These are phyloP conservation scores for Ferrisia virgata DNA, from an alignment of 2,888 invertebrate species.

Conservation along the genomic window DNA sequence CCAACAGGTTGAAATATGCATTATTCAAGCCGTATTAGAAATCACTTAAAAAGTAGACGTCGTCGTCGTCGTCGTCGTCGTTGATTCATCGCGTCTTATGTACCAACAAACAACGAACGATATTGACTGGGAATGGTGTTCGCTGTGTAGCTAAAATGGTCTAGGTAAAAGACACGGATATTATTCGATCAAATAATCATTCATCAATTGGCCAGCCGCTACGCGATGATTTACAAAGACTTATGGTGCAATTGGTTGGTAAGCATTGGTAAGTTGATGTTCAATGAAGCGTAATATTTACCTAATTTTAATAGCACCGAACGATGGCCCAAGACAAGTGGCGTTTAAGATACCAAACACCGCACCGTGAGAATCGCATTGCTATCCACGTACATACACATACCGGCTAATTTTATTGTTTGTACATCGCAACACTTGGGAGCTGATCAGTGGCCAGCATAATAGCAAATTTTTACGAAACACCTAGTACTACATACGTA, in stretches of 20 bases:
- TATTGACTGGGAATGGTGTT: neutral
- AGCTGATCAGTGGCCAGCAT: neutral
- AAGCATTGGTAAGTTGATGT: neutral
- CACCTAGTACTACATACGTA: neutral
- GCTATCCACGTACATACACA: too few species aligned
- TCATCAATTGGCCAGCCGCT: neutral
- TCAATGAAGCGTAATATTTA: constrained; percentile 17
- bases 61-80: too few species aligned
- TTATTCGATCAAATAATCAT: neutral
- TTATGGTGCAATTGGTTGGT: constrained; percentile 13
- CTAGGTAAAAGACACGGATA: neutral
- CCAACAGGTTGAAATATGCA: neutral
- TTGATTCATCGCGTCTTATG: too few species aligned
- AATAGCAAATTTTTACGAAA: neutral
- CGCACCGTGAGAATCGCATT: neutral
- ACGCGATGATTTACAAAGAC: neutral
- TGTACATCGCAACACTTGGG: neutral
- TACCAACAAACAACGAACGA: too few species aligned
- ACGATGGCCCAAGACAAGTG: neutral
- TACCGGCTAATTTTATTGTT: neutral
- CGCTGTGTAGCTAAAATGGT: neutral
- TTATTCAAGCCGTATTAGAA: neutral
- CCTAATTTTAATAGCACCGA: constrained; percentile 11
- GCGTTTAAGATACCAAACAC: constrained; percentile 16
- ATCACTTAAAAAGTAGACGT: neutral